These are phyloP conservation scores for Saccostrea echinata DNA, from an alignment of 1,140 invertebrate species.

Conservation along the genomic window DNA sequence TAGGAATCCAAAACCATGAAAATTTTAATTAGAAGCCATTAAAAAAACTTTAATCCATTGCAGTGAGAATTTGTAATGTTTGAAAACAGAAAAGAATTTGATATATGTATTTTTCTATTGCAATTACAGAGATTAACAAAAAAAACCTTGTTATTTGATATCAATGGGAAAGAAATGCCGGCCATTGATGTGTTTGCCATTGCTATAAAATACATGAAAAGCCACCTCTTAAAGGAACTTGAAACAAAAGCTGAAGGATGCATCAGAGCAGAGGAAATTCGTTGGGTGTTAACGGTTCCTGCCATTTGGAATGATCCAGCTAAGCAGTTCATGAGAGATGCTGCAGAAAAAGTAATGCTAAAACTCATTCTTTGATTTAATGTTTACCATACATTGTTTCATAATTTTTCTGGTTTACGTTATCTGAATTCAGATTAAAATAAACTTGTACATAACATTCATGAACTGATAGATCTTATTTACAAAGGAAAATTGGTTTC, in stretches of 20 bases:
- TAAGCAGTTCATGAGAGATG: constrained; percentile 58
- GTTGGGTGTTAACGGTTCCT: constrained; percentile 57
- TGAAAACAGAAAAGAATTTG: too few relatives aligned
- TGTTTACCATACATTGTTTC: too few relatives aligned
- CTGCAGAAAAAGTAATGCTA: constrained; percentile 14
- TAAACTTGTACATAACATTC: too few relatives aligned
- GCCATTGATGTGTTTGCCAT: constrained; percentile 55
- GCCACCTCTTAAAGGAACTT: constrained; percentile 39
- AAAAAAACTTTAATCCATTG: too few relatives aligned
- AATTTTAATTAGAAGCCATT: too few relatives aligned
- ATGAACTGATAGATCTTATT: too few relatives aligned
- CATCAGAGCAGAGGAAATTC: constrained; percentile 4
- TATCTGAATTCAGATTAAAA: too few relatives aligned
- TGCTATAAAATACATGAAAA: constrained; percentile 53
- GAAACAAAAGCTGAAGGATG: background rate
- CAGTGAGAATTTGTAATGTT: background rate
- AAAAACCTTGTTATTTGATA: constrained; percentile 1
- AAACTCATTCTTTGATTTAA: too few relatives aligned
- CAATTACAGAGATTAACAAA: background rate
- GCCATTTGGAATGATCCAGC: constrained; percentile 57
- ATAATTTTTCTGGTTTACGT: too few relatives aligned
- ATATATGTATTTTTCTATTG: background rate
- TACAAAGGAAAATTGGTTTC: too few relatives aligned
- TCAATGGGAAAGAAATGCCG: constrained; percentile 43
- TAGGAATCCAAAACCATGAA: too few relatives aligned